These are phyloP conservation scores for Paracentrotus lividus DNA, from an alignment of 53 echinoderm and acorn worm genomes.

Conservation along the genomic window DNA sequence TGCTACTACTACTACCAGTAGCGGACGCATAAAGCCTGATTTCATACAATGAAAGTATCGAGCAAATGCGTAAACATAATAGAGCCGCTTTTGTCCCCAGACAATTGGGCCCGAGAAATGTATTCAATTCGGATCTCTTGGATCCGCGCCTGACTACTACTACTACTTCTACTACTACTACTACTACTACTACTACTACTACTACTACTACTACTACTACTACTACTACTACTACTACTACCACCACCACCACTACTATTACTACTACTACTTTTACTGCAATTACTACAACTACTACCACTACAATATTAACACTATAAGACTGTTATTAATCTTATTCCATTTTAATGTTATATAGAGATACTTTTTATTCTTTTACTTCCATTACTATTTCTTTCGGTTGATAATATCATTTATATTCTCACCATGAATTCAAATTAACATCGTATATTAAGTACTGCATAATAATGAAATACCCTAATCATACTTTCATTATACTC, in stretches of 20 bases:
- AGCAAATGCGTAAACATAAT: too few relatives aligned
- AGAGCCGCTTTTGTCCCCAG: too few relatives aligned
- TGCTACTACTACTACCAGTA: slow-evolving; percentile 12
- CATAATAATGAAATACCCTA: slow-evolving; percentile 8
- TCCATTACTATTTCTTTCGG: neutral
- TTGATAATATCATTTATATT: neutral
- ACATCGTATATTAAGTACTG: neutral
- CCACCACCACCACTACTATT: neutral
- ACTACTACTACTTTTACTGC: neutral
- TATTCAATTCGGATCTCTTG: too few relatives aligned
- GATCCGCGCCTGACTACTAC: too few relatives aligned
- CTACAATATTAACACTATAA: neutral
- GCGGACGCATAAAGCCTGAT: too few relatives aligned
- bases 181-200: slow-evolving; percentile 37
- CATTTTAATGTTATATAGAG: too few relatives aligned
- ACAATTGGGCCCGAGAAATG: too few relatives aligned
- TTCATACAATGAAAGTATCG: too few relatives aligned
- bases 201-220: slow-evolving; percentile 32
- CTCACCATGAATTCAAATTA: neutral
- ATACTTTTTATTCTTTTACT: neutral
- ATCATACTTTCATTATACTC: neutral
- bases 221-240: slow-evolving; percentile 38
- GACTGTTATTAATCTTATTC: too few relatives aligned
- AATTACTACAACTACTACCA: neutral
- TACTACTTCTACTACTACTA: slow-evolving; percentile 9